Conservation (phyloP, 2,797 vertebrate genomes). For the Paedocypris micromegethes region DNA sequence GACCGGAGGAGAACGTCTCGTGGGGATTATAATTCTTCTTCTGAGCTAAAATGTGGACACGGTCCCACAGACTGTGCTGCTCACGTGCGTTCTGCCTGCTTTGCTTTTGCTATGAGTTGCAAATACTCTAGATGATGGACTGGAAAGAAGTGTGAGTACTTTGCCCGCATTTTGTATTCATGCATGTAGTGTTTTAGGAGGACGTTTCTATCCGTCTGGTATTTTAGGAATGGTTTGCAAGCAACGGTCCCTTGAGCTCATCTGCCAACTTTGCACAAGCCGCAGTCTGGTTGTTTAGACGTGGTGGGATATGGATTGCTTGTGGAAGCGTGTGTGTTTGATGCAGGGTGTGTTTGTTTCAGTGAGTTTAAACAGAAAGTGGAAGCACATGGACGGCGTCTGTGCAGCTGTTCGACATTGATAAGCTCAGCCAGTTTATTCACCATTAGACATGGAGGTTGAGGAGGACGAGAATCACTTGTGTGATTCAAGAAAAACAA, state of each 20-base stretch:
- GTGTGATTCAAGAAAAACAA: background rate
- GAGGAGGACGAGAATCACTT: background rate
- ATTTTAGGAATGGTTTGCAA: background rate
- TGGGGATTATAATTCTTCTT: constrained; percentile 8
- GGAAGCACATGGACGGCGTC: constrained; percentile 52
- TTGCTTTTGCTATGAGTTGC: constrained; percentile 57
- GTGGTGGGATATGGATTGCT: constrained; percentile 22
- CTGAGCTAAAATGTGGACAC: constrained; percentile 65
- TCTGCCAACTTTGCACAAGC: constrained; percentile 35
- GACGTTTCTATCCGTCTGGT: constrained; percentile 22
- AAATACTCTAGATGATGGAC: constrained; percentile 73
- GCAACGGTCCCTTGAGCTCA: constrained; percentile 31
- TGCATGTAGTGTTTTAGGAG: constrained; percentile 16
- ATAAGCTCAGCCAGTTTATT: constrained; percentile 41
- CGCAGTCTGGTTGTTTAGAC: constrained; percentile 33
- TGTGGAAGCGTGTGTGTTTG: constrained; percentile 31
- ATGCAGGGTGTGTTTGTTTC: constrained; percentile 3
- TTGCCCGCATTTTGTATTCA: constrained; percentile 20
- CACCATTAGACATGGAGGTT: background rate
- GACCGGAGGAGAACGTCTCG: constrained; percentile 22
- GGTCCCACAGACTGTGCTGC: constrained; percentile 59
- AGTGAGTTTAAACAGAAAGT: constrained; percentile 59
- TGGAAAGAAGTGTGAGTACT: constrained; percentile 81
- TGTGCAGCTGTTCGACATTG: constrained; percentile 47
- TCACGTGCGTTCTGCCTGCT: constrained; percentile 59